Base-by-base conservation (phyloP, 1,140 invertebrate species). In the Eciton burchellii region DNA sequence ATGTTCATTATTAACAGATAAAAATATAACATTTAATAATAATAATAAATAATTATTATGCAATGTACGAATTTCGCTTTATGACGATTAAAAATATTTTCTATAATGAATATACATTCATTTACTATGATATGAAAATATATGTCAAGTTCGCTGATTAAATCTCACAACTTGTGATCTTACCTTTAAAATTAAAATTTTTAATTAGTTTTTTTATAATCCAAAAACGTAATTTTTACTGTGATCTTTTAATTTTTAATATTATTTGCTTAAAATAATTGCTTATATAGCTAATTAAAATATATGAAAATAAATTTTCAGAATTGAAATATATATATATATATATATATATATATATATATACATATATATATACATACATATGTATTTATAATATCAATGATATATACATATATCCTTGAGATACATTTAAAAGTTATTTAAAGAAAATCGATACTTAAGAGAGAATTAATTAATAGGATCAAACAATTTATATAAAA, bases 1-100 rank as follows among this genome's bases (percentile, higher is more conserved):
- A 41, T 54, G 14, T 19, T 41, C 26, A 16, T 57, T 57, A 57
- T 76, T 74, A 63, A 74, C 16, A 41, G 5, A 54, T 5, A 45
- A 59, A 26, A 35, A 6, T 35, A 6, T 72, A 74, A 5, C 49
- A 11, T 21, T 52, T 43, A 41, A 60, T 35, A 59, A 41, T 35
- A 59, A 41, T 76, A 63, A 76, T 35, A 76, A 49, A n/a, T 29
- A 76, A 54, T 52, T 76, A 9, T 54, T 24, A 76, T 62, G 43
- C 14, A 65, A 35, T 45, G 57, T 62, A 49, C 8, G 6, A 63
- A 76, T 54, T 63, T 16, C 19, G 62, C 45, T 63, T 49, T 29
- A 43, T 54, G 29, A 76, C 14, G 52, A 54, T 57, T 24, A n/a
- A 35, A 54, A 49, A 35, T 19, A 9, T 19, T 26, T 26, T 2